Base-by-base conservation (phyloP, 2,888 invertebrate genomes). In the Andrena chrysosceles region DNA sequence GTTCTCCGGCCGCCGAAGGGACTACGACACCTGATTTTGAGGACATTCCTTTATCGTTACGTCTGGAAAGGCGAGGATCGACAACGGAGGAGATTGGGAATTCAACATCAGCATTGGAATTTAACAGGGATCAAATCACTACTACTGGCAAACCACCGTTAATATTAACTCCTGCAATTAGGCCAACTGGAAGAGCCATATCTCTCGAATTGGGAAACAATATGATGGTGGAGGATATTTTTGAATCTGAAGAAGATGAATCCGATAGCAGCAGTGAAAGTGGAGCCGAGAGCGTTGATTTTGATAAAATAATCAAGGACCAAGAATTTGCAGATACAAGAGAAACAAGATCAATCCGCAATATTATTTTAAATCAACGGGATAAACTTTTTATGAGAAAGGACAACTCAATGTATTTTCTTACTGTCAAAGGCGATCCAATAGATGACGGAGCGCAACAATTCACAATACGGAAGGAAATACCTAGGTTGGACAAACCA, bases 361-460 rank as follows among this genome's bases (percentile, higher is more conserved):
- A 62, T 33, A 62, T 33, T 20, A 4, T 62, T 33, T 4, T 62
- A n/a, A 62, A 62, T n/a, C 62, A 62, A 35, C 35, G 33, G 10
- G 62, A 62, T 20, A 62, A 33, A 20, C 62, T 62, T n/a, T 33
- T 16, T 33, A 33, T 62, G 62, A n/a, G 33, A 31, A 62, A 33
- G 20, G 62, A 62, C 4, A 62, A 62, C 2, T 35, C 35, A 7
- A 7, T 62, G 2, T 62, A 62, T 33, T 62, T 62, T 8, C 33
- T 62, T 8, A 62, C 62, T n/a, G 20, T n/a, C n/a, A 62, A 62
- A 7, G 62, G n/a, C 33, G 62, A 56, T 1, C 56, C 56, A 56
- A 56, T 26, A 56, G 56, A 20, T 56, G 26, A 20, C 10, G 56
- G 56, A 20, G 56, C 56, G 10, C 56, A 56, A 20, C 56, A 56